phyloP scores from a whole-genome alignment of 2,888 invertebrate species.

The Phyllotreta cruciferae region DNA sequence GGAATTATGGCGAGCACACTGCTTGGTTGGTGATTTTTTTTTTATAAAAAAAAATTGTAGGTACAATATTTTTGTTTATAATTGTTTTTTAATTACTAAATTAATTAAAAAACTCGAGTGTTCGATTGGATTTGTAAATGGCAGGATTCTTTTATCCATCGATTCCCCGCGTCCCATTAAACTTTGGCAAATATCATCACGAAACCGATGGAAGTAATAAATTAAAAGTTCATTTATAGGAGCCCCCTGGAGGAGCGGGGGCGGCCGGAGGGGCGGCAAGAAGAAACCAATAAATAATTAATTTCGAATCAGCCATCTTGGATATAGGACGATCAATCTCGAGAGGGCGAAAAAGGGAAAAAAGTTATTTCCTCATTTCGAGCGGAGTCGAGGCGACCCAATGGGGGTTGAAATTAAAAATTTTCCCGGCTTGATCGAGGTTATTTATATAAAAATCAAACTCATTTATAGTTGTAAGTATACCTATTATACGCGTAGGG shows the following conservation, averaged over 20 bases:
- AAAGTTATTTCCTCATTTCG: constrained; percentile 42
- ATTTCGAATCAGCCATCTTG: constrained; percentile 53
- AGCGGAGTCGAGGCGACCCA: constrained; percentile 28
- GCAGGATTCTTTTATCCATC: constrained; percentile 19
- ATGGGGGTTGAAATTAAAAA: constrained; percentile 43
- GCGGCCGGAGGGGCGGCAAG: constrained; percentile 12
- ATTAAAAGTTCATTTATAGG: constrained; percentile 35
- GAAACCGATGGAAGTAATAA: constrained; percentile 35
- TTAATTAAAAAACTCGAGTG: constrained; percentile 13
- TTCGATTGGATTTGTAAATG: constrained; percentile 14
- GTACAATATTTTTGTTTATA: too few relatives aligned
- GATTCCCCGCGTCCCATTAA: constrained; percentile 27
- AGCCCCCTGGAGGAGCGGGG: constrained; percentile 23
- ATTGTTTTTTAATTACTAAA: constrained; percentile 9
- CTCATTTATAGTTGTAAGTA: constrained; percentile 31
- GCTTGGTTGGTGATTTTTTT: too few relatives aligned
- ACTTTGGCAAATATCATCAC: constrained; percentile 33
- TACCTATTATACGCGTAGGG: not conserved
- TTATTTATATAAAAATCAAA: constrained; percentile 37
- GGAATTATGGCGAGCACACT: too few relatives aligned
- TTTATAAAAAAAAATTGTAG: too few relatives aligned
- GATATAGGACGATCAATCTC: constrained; percentile 49
- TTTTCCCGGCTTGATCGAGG: constrained; percentile 37
- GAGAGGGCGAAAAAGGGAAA: constrained; percentile 42
- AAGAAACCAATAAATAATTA: constrained; percentile 51